These are phyloP conservation scores for Phymorhynchus buccinoides DNA, from an alignment of 1,140 invertebrate species.

Conservation along the genomic window DNA sequence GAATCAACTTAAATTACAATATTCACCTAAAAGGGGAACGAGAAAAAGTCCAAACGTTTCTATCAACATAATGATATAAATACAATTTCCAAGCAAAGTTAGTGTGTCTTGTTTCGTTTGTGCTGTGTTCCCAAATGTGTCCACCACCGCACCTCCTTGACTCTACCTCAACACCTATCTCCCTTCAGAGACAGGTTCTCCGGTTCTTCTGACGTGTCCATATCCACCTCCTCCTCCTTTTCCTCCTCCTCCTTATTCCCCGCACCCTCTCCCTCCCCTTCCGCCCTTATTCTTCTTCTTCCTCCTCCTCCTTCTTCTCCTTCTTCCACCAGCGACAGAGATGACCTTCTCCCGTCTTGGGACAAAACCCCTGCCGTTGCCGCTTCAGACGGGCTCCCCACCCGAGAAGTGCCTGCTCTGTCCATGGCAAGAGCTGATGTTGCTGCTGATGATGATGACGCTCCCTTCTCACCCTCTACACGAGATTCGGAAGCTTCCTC, in stretches of 20 bases:
- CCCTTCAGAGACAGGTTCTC: conserved; percentile 13
- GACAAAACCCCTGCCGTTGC: background rate
- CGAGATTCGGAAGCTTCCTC: background rate
- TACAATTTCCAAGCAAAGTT: background rate
- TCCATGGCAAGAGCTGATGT: no score
- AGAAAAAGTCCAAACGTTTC: background rate
- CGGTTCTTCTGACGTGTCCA: conserved; percentile 14
- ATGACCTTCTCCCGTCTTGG: background rate
- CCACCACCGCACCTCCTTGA: background rate
- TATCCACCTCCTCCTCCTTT: background rate
- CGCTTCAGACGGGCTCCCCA: background rate
- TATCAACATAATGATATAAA: background rate
- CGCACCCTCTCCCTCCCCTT: background rate
- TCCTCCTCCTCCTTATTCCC: background rate
- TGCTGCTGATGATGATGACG: no score
- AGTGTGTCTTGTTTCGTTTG: no score
- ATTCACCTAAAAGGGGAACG: background rate
- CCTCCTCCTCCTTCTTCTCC: background rate
- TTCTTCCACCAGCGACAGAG: background rate
- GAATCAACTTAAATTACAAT: background rate
- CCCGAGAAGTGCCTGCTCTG: background rate
- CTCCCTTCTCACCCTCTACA: background rate
- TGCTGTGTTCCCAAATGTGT: no score
- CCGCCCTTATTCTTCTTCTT: background rate
- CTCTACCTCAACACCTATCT: background rate